Base-by-base conservation (phyloP, 2,888 invertebrate species). In the Ormyrus labotus region DNA sequence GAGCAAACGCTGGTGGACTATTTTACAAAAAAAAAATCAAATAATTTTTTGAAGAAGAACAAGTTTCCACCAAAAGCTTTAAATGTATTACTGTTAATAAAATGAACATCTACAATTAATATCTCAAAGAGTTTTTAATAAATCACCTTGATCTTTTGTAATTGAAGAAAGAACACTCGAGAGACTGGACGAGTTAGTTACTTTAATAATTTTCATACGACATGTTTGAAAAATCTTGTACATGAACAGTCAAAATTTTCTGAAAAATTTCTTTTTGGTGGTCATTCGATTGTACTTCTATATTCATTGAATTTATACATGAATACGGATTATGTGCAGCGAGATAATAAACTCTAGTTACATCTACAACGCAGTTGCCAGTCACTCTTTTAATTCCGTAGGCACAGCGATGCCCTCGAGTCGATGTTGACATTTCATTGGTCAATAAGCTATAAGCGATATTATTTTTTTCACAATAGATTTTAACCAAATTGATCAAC, bases 351-450 rank as follows among this genome's bases (percentile, higher is more conserved):
- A 55, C 4, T 61, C 60, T 58, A 67, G 13, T 72, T 68, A 51
- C 34, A 50, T 61, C 61, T 69, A 79, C 19, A 70, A 70, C 65
- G 74, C 65, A 72, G 55, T 78, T 48, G 34, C 51, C 67, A 64
- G 69, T 64, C 73, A 55, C 73, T 48, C 47, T 72, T 11, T 70
- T 70, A 77, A 70, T 77, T 77, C 65, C 60, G 47, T 67, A 67
- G 72, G 78, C 72, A 67, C 61, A 72, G 9, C 67, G 65, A 78
- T 68, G 67, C 67, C 78, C 61, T 61, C 72, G 78, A 71, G 71
- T 78, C 71, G 61, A 67, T 65, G 64, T 70, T 70, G 50, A 58
- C 11, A 58, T 65, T 50, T 70, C 60, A 76, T 63, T 76, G 69
- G 55, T 76, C 34, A 57, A 76, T 55, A 69, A 76, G 63, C 34